A percentile compares a stretch with the other conserved stretches of the same genome.
These are phyloP conservation scores for Marasmarcha lunaedactyla DNA, from an alignment of 2,888 invertebrate genomes.

Conservation along the genomic window DNA sequence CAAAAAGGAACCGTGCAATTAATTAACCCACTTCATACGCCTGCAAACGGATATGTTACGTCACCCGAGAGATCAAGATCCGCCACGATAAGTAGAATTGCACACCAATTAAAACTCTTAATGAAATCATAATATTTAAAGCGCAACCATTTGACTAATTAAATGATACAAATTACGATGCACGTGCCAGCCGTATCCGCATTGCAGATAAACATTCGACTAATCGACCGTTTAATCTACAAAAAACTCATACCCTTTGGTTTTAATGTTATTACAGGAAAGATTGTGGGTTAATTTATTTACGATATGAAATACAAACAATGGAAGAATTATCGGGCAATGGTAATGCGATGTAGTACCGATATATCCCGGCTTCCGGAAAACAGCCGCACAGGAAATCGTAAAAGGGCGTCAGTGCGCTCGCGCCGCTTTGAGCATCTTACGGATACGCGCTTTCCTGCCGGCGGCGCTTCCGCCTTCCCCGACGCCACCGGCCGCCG, in stretches of 20 bases:
- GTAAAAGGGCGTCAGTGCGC: slow-evolving; percentile 61
- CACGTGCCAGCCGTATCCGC: too few relatives aligned
- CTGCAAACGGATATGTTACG: background rate
- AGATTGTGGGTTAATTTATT: too few relatives aligned
- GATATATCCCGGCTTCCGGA: slow-evolving; percentile 26
- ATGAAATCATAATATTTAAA: background rate
- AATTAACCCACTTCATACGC: slow-evolving; percentile 1
- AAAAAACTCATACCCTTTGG: too few relatives aligned
- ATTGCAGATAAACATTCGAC: too few relatives aligned
- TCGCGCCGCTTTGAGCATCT: slow-evolving; percentile 42
- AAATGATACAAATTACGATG: background rate
- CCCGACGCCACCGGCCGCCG: slow-evolving; percentile 25
- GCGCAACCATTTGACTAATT: background rate
- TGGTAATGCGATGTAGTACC: slow-evolving; percentile 26
- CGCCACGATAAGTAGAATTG: background rate
- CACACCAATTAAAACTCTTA: background rate
- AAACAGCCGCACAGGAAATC: slow-evolving; percentile 54
- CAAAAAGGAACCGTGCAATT: background rate
- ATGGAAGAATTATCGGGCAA: slow-evolving; percentile 11
- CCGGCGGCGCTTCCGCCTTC: slow-evolving; percentile 46
- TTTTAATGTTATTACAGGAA: too few relatives aligned
- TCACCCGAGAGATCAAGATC: background rate
- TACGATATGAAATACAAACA: too few relatives aligned
- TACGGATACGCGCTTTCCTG: slow-evolving; percentile 55
- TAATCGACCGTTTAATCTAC: too few relatives aligned